phyloP scores from a whole-genome alignment of 1,140 invertebrate genomes.

The Matsumurasca onukii region DNA sequence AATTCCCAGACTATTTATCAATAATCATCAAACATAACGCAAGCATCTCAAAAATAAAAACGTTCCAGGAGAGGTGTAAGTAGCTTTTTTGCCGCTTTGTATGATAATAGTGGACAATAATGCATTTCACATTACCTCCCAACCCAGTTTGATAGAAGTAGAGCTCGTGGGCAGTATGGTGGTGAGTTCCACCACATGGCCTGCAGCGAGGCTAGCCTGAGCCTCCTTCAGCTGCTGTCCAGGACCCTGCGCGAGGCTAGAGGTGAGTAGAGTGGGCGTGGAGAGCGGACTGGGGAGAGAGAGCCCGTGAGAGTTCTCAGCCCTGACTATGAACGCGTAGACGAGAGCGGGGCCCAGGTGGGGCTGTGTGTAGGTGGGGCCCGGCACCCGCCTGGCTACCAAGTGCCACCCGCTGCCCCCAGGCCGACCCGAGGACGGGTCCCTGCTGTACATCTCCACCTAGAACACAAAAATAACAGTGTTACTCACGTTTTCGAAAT shows the following conservation, averaged over 20 bases:
- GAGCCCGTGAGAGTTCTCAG: constrained; percentile 82
- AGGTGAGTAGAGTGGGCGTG: constrained; percentile 1
- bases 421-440: constrained; percentile 22
- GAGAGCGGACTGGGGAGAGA: constrained; percentile 68
- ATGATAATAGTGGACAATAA: no score
- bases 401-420: constrained; percentile 57
- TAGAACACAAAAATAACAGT: constrained; percentile 35
- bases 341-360: constrained; percentile 69
- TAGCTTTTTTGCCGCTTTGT: no score
- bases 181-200: constrained; percentile 73
- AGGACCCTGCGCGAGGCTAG: constrained; percentile 58
- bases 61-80: no score
- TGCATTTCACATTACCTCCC: constrained; percentile 81
- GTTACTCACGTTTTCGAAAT: not conserved
- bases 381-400: constrained; percentile 58
- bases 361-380: constrained; percentile 62
- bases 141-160: constrained; percentile 76
- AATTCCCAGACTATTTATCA: no score
- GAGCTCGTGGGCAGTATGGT: constrained; percentile 80
- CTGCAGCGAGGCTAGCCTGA: constrained; percentile 63
- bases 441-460: constrained; percentile 45
- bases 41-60: no score
- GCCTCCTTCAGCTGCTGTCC: constrained; percentile 65
- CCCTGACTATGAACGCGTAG: constrained; percentile 83
- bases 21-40: no score